Evolutionary conservation across 2,113 vertebrate species (phyloP).

Genomic region (Centropus unirufus): DNA sequence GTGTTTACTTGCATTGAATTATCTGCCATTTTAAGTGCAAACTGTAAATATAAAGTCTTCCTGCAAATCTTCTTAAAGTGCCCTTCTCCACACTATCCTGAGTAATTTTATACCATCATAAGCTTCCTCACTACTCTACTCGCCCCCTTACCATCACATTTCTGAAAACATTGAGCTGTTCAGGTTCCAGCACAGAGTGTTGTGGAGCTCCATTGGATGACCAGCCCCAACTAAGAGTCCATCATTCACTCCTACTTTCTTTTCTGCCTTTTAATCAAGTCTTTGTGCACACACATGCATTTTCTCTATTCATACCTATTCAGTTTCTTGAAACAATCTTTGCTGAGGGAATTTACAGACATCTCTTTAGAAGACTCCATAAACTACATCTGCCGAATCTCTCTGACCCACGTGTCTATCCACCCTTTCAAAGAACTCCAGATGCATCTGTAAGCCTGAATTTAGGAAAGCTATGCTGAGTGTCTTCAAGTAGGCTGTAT

Average conservation of each 20-base stretch:
- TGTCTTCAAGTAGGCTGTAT: not conserved
- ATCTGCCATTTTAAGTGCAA: not conserved
- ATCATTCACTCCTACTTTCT: not conserved
- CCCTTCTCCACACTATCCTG: not conserved
- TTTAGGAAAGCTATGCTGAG: not conserved
- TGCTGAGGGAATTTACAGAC: not conserved
- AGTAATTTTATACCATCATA: not conserved
- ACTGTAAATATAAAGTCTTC: not conserved
- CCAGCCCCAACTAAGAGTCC: not conserved
- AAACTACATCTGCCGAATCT: not conserved
- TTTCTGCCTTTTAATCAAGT: not conserved
- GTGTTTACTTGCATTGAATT: not conserved
- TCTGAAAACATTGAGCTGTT: not conserved
- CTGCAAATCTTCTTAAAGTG: not conserved
- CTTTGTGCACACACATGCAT: not conserved
- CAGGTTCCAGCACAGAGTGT: not conserved
- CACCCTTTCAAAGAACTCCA: not conserved
- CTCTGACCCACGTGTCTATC: not conserved
- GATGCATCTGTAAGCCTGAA: not conserved
- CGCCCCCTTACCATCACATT: not conserved
- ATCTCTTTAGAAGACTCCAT: not conserved
- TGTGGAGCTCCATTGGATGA: not conserved
- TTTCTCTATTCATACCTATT: not conserved
- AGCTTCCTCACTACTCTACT: not conserved
- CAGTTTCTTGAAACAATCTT: accelerated